Percentiles rank a stretch among this genome's conserved stretches.
These are phyloP conservation scores for Muschampia plurimacula DNA, from an alignment of 2,888 invertebrate genomes.

Conservation along the genomic window DNA sequence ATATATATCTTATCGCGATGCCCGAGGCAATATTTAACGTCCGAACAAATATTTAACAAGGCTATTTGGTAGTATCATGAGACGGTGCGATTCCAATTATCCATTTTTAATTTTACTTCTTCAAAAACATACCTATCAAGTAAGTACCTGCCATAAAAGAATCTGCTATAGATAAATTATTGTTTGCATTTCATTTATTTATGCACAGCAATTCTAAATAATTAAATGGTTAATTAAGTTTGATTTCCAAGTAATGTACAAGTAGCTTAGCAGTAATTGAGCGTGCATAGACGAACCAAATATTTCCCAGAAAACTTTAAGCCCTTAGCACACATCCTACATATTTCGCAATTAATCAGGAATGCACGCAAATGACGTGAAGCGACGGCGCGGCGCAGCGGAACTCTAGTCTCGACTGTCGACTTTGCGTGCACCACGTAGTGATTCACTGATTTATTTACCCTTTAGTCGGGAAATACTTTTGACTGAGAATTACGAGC, in stretches of 20 bases:
- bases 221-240: slow-evolving; percentile 4
- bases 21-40: no score
- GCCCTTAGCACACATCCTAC: slow-evolving; percentile 18
- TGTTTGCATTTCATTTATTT: no score
- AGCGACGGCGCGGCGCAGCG: slow-evolving; percentile 4
- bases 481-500: not conserved
- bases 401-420: slow-evolving; percentile 3
- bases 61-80: no score
- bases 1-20: no score
- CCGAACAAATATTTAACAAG: no score
- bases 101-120: no score
- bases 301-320: slow-evolving; percentile 11
- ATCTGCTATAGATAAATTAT: no score
- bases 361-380: slow-evolving; percentile 15
- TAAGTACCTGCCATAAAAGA: no score
- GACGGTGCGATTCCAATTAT: no score
- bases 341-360: slow-evolving; percentile 16
- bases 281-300: not conserved
- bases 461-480: not conserved
- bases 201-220: no score
- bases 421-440: not conserved
- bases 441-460: slow-evolving; percentile 17
- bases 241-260: not conserved
- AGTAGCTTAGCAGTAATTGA: not conserved
- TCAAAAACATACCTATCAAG: no score